Percentiles rank a stretch among this genome's conserved stretches.
These are phyloP conservation scores for Oscheius sp. DNA, from an alignment of 2,888 invertebrate species.

Conservation along the genomic window DNA sequence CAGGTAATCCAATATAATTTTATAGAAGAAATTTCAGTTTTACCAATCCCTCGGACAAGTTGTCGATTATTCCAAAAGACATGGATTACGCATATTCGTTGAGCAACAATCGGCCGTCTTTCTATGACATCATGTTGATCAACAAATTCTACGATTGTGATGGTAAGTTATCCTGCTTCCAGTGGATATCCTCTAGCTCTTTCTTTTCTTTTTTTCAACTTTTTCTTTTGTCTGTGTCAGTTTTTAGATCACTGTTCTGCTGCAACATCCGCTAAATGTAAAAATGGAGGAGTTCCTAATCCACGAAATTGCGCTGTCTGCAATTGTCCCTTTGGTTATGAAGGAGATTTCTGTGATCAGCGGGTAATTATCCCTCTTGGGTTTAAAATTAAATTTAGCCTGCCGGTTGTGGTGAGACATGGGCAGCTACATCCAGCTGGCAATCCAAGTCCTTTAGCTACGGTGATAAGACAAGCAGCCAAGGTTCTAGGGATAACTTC, in stretches of 20 bases:
- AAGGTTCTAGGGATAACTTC: slow-evolving; percentile 41
- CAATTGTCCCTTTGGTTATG: slow-evolving; percentile 53
- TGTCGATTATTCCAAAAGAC: slow-evolving; percentile 50
- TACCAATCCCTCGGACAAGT: background rate
- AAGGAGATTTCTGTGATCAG: slow-evolving; percentile 47
- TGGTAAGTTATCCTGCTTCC: slow-evolving; percentile 37
- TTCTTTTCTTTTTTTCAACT: no score
- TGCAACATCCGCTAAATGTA: slow-evolving; percentile 38
- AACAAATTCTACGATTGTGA: slow-evolving; percentile 66
- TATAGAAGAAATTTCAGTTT: slow-evolving; percentile 18
- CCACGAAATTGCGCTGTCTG: slow-evolving; percentile 47
- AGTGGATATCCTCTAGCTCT: no score
- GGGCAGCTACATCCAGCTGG: slow-evolving; percentile 47
- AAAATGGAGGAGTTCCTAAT: slow-evolving; percentile 51
- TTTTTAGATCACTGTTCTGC: slow-evolving; percentile 13
- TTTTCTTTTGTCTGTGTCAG: no score
- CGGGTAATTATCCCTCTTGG: slow-evolving; percentile 27
- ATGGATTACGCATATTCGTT: slow-evolving; percentile 55
- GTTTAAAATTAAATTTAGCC: slow-evolving; percentile 15
- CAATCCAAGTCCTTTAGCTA: slow-evolving; percentile 39
- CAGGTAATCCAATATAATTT: slow-evolving; percentile 15
- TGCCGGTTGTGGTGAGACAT: slow-evolving; percentile 49
- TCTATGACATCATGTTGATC: slow-evolving; percentile 66
- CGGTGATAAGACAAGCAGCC: slow-evolving; percentile 41
- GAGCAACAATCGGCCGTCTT: slow-evolving; percentile 56